Percentiles rank a stretch among this genome's conserved stretches.
phyloP scores from a whole-genome alignment of 1,140 invertebrate genomes.

The Drosophila tropicalis region DNA sequence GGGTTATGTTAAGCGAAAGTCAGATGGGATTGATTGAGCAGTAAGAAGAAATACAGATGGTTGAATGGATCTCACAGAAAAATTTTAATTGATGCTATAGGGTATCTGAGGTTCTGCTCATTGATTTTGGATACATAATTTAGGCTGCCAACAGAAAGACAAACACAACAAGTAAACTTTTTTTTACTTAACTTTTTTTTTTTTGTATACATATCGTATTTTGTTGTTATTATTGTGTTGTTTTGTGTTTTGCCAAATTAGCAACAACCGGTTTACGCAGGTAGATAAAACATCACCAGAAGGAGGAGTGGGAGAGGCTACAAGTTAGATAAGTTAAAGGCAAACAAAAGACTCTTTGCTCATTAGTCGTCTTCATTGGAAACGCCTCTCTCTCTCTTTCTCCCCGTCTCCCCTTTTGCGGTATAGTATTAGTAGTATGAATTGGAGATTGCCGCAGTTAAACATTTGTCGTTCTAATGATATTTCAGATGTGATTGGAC shows the following conservation, averaged over 20 bases:
- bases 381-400: not conserved
- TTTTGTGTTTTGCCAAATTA: slow-evolving; percentile 68
- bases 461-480: slow-evolving; percentile 41
- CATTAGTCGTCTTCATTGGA: slow-evolving; percentile 55
- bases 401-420: not conserved
- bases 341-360: slow-evolving; percentile 71
- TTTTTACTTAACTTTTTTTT: slow-evolving; percentile 7
- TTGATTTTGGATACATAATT: not conserved
- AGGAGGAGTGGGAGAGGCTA: not conserved
- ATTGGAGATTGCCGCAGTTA: slow-evolving; percentile 33
- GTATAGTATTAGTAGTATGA: slow-evolving; percentile 14
- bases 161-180: slow-evolving; percentile 21
- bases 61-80: no score
- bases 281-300: slow-evolving; percentile 35
- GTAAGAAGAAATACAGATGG: no score
- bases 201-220: slow-evolving; percentile 14
- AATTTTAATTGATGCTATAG: not conserved
- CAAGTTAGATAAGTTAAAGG: slow-evolving; percentile 42
- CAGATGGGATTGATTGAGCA: no score
- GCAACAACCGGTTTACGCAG: slow-evolving; percentile 69
- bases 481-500: slow-evolving; percentile 16
- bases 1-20: no score
- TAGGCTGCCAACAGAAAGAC: slow-evolving; percentile 20
- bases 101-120: not conserved
- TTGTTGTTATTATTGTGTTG: slow-evolving; percentile 29